phyloP scores from a whole-genome alignment of 2,113 vertebrate species.

The Canis aureus region DNA sequence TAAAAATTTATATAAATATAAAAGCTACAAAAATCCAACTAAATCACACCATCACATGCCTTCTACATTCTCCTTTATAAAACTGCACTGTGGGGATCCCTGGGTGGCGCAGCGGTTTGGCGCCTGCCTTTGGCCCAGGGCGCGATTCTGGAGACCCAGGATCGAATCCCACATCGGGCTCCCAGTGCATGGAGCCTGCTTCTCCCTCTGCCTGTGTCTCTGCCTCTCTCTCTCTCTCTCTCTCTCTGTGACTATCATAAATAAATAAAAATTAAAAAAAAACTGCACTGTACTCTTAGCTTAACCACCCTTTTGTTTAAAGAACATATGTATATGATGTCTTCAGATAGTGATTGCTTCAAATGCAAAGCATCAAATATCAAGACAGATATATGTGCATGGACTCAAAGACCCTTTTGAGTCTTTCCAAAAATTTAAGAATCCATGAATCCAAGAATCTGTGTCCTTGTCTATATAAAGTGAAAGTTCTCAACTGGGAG shows the following conservation, averaged over 20 bases:
- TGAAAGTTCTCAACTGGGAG: neutral
- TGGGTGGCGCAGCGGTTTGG: too few species aligned
- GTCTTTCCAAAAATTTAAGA: neutral
- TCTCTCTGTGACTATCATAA: too few species aligned
- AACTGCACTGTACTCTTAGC: neutral
- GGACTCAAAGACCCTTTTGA: neutral
- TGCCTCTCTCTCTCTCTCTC: too few species aligned
- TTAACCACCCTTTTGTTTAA: neutral
- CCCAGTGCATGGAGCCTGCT: too few species aligned
- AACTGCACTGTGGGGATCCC: too few species aligned
- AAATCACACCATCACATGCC: neutral
- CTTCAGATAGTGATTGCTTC: neutral
- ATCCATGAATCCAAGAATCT: neutral
- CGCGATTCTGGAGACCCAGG: too few species aligned
- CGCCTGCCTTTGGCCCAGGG: too few species aligned
- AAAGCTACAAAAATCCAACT: constrained; percentile 52
- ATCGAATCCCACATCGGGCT: too few species aligned
- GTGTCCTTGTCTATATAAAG: neutral
- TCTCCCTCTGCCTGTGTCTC: too few species aligned
- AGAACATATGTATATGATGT: neutral
- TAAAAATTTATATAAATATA: constrained; percentile 70
- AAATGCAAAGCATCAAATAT: neutral
- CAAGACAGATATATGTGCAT: too few species aligned
- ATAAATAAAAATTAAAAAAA: too few species aligned
- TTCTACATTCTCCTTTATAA: neutral